A percentile compares a stretch with the other conserved stretches of the same genome.
Conservation (phyloP, 2,113 vertebrate genomes). For the Thoracochromis brauschi region DNA sequence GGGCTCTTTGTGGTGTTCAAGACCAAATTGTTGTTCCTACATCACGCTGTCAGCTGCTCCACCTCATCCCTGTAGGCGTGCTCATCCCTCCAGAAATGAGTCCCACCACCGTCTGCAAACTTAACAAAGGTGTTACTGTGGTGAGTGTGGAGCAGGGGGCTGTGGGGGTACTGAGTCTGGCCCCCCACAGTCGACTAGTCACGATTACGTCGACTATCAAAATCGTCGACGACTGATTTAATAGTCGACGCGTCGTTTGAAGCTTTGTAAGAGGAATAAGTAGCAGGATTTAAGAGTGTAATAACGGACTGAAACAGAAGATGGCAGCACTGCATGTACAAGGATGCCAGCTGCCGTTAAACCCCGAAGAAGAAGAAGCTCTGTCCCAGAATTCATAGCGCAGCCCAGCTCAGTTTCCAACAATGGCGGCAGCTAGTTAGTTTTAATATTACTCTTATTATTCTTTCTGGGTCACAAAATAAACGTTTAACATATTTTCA, state of each 20-base stretch:
- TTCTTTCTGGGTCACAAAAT: too few relatives aligned
- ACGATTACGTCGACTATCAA: background rate
- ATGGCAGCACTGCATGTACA: background rate
- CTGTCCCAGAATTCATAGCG: too few relatives aligned
- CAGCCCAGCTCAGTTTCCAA: accelerated
- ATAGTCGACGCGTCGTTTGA: accelerated
- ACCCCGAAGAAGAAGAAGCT: too few relatives aligned
- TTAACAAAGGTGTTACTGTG: background rate
- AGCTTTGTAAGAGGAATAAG: background rate
- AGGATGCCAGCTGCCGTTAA: background rate
- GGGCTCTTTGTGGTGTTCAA: background rate
- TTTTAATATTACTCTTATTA: too few relatives aligned
- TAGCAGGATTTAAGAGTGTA: background rate
- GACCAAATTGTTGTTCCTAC: background rate
- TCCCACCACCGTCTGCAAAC: background rate
- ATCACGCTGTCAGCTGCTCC: background rate
- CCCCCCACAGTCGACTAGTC: background rate
- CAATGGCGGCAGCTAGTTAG: too few relatives aligned
- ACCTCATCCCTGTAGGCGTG: background rate
- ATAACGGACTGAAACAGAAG: background rate
- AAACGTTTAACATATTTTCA: too few relatives aligned
- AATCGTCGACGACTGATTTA: accelerated
- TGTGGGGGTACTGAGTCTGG: background rate
- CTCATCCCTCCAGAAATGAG: background rate
- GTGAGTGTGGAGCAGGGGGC: background rate